Evolutionary conservation across 2,888 invertebrate genomes (phyloP), one percentile per base, ranked within the genome.

Genomic region (Stenchaetothrips biformis): DNA sequence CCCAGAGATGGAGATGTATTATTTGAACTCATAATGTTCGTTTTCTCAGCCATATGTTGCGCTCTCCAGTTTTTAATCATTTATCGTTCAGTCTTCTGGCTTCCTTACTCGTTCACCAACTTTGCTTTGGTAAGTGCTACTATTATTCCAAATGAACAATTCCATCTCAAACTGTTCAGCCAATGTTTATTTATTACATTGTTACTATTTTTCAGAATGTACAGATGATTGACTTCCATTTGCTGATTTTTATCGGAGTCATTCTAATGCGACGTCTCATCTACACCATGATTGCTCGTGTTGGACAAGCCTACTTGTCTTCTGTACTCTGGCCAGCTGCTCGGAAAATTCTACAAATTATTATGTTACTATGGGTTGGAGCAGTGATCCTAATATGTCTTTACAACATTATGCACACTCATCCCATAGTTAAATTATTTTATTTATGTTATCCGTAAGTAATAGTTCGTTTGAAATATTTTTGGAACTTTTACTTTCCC

Each of bases 41-140:
- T 93, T 16, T 95, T 95, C 86, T 93, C 93, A 0, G 87, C 93
- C 48, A 90, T 94, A 77, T 92, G 94, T 0, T 92, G 95, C 37
- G 93, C 92, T 80, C 89, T 98, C 81, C 99, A 99, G 88, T 96
- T 97, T 86, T 89, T 99, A 77, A 97, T 99, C 88, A 90, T 99
- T 62, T 99, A 99, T 86, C 92, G 96, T 83, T 97, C 97, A 2
- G 94, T 96, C 18, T 99, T 98, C 97, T 99, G 99, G 99, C 87
- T 98, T 80, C 96, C 97, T 0, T 93, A 98, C 86, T 96, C 97
- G 0, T 93, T 95, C 86, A 94, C 93, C 81, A 92, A 92, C 85
- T 94, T 95, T 85, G 93, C 95, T 81, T 91, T 98, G 91, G 98
- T 97, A 88, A 88, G 90, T 85, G 80, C 67, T 80, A 21, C 4